These are phyloP conservation scores for Tachina grossa DNA, from an alignment of 2,888 invertebrate species.

Conservation along the genomic window DNA sequence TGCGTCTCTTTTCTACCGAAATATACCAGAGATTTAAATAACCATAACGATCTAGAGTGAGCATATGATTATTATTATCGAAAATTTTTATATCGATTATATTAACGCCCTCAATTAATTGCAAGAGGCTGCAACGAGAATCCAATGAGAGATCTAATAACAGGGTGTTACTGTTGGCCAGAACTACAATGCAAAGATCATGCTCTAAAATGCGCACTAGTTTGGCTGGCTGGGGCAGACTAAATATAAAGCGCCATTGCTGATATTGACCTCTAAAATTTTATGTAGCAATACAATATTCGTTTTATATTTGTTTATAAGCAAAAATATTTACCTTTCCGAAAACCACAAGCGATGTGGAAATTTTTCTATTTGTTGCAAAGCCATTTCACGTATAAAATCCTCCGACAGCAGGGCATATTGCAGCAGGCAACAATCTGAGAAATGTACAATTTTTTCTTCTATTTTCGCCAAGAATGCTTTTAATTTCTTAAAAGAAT, in stretches of 20 bases:
- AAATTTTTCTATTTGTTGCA: constrained; percentile 77
- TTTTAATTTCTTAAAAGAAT: constrained; percentile 72
- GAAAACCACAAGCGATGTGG: constrained; percentile 79
- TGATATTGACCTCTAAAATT: constrained; percentile 79
- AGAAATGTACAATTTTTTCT: constrained; percentile 79
- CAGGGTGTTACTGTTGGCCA: constrained; percentile 77
- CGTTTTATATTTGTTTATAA: neutral
- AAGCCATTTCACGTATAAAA: constrained; percentile 78
- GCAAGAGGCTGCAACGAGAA: constrained; percentile 75
- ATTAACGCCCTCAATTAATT: constrained; percentile 72
- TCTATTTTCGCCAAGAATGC: constrained; percentile 80
- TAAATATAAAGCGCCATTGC: constrained; percentile 81
- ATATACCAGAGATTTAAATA: constrained; percentile 80
- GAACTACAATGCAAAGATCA: constrained; percentile 79
- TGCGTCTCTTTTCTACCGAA: constrained; percentile 74
- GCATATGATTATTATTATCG: constrained; percentile 76
- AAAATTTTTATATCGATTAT: constrained; percentile 78
- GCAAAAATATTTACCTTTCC: constrained; percentile 76
- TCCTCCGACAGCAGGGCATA: constrained; percentile 79
- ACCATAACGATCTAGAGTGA: constrained; percentile 80
- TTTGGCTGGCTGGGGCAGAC: constrained; percentile 76
- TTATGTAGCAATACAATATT: neutral
- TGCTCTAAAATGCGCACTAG: constrained; percentile 77
- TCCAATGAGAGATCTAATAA: constrained; percentile 79
- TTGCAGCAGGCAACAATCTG: constrained; percentile 79